Evolutionary conservation across 2,888 invertebrate species (phyloP).

Genomic region (Hydriomena furcata): DNA sequence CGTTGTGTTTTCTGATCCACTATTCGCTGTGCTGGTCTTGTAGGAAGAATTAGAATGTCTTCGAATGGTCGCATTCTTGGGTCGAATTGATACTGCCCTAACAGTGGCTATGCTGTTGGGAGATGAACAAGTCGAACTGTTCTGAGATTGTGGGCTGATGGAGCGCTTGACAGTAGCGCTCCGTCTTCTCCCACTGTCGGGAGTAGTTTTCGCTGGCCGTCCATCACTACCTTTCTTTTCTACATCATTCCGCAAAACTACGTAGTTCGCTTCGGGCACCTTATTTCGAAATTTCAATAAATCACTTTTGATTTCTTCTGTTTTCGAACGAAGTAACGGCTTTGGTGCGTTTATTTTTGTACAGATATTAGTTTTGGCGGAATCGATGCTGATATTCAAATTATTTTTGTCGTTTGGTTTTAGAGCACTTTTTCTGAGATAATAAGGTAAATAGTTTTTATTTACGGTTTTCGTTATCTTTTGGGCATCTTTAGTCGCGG

Average conservation of each 20-base stretch:
- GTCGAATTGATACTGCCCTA: conserved; percentile 44
- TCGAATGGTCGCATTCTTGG: conserved; percentile 42
- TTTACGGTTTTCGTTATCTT: conserved; percentile 20
- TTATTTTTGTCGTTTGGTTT: conserved; percentile 30
- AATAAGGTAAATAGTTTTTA: conserved; percentile 51
- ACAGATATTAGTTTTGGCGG: conserved; percentile 30
- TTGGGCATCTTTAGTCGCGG: conserved; percentile 38
- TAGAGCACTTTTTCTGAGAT: conserved; percentile 42
- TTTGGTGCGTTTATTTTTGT: conserved; percentile 32
- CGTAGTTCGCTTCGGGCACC: conserved; percentile 45
- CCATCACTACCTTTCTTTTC: conserved; percentile 46
- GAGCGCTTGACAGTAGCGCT: conserved; percentile 36
- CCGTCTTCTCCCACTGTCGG: conserved; percentile 35
- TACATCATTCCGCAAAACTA: conserved; percentile 57
- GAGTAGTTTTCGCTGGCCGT: conserved; percentile 31
- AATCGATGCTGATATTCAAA: conserved; percentile 41
- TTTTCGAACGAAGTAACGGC: conserved; percentile 37
- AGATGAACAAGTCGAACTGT: conserved; percentile 67
- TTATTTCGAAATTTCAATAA: conserved; percentile 49
- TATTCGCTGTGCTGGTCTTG: conserved; percentile 45
- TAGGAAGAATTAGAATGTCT: conserved; percentile 49
- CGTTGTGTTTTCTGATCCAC: conserved; percentile 49
- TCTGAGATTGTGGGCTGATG: conserved; percentile 51
- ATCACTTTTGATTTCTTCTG: conserved; percentile 47
- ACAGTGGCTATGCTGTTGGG: conserved; percentile 66